Percentiles rank a stretch among this genome's conserved stretches.
These are phyloP conservation scores for Drosophila lutescens DNA, from an alignment of 2,888 invertebrate genomes.

Conservation along the genomic window DNA sequence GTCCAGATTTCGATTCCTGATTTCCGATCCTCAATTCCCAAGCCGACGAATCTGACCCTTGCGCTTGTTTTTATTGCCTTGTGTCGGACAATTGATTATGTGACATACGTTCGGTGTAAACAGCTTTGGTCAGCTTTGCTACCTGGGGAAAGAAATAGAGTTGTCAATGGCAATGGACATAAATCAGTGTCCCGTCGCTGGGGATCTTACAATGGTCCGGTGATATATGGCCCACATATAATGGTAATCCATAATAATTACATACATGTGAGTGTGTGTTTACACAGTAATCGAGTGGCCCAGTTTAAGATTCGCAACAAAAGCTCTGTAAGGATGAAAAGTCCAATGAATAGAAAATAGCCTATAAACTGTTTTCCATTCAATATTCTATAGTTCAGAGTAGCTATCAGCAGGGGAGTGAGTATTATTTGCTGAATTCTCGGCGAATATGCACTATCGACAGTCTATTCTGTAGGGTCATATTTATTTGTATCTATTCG, in stretches of 20 bases:
- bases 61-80: slow-evolving; percentile 67
- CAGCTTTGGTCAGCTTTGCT: slow-evolving; percentile 60
- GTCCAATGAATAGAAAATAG: too few relatives aligned
- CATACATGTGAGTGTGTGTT: slow-evolving; percentile 13
- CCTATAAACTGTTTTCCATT: background rate
- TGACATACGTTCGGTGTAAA: slow-evolving; percentile 75
- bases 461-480: background rate
- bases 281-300: background rate
- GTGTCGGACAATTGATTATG: slow-evolving; percentile 73
- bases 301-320: background rate
- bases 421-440: background rate
- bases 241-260: slow-evolving; percentile 30
- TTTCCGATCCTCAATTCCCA: slow-evolving; percentile 11
- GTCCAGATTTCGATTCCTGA: background rate
- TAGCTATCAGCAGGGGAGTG: background rate
- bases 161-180: slow-evolving; percentile 29
- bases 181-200: slow-evolving; percentile 16
- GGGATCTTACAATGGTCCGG: background rate
- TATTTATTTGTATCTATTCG: background rate
- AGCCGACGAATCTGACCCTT: slow-evolving; percentile 40
- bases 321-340: background rate
- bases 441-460: too few relatives aligned
- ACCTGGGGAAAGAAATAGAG: slow-evolving; percentile 18
- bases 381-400: background rate
- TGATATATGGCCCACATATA: slow-evolving; percentile 36